phyloP scores from a whole-genome alignment of 1,140 invertebrate genomes.

The Schlechtendalia chinensis region DNA sequence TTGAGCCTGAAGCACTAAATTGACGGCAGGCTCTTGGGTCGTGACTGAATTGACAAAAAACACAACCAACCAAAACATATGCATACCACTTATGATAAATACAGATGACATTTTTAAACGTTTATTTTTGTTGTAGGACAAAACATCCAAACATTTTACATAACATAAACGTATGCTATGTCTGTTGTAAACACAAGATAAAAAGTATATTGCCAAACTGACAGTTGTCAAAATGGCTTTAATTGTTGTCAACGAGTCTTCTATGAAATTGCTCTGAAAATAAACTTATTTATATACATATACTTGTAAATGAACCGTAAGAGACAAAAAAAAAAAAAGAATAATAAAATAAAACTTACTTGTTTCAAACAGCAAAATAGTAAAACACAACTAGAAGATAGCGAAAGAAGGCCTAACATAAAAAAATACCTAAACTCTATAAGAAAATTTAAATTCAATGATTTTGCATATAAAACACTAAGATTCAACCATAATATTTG shows the following conservation, averaged over 20 bases:
- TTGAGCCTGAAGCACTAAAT: constrained; percentile 35
- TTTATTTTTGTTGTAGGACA: constrained; percentile 37
- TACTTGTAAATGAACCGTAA: background rate
- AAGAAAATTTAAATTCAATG: constrained; percentile 27
- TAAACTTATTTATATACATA: constrained; percentile 43
- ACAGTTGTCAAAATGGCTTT: constrained; percentile 42
- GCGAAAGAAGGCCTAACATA: constrained; percentile 43
- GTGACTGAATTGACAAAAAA: constrained; percentile 44
- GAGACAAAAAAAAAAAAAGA: constrained; percentile 30
- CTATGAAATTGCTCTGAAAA: constrained; percentile 46
- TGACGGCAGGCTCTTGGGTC: constrained; percentile 19
- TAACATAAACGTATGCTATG: constrained; percentile 34
- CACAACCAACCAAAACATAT: constrained; percentile 44
- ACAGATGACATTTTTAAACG: constrained; percentile 43
- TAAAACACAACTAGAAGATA: constrained; percentile 31
- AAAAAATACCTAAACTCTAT: constrained; percentile 36
- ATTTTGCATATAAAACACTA: background rate
- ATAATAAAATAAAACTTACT: constrained; percentile 39
- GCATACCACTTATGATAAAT: constrained; percentile 33
- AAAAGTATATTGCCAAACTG: constrained; percentile 44
- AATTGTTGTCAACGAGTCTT: constrained; percentile 43
- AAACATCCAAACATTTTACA: constrained; percentile 25
- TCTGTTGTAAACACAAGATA: constrained; percentile 40
- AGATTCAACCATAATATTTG: background rate
- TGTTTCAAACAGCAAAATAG: constrained; percentile 40